Evolutionary conservation across 37 sponge, comb jelly and placozoan genomes (phyloP).

Genomic region (Beroe ovata): DNA sequence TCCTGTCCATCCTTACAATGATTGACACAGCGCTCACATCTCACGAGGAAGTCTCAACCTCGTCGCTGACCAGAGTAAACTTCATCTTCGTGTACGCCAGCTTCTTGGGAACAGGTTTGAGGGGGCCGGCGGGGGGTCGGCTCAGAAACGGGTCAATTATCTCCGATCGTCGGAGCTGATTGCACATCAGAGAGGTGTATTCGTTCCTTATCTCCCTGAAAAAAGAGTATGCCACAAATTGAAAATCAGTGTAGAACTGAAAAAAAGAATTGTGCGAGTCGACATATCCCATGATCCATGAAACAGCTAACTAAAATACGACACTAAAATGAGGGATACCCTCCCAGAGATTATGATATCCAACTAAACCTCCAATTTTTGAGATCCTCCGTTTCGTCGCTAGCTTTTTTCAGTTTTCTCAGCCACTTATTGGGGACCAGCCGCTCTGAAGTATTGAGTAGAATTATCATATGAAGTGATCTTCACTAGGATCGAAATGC

Average conservation of each 20-base stretch:
- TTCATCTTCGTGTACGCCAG: constrained; percentile 66
- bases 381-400: constrained; percentile 51
- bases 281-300: too few relatives aligned
- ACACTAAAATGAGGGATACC: too few relatives aligned
- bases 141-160: constrained; percentile 25
- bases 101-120: constrained; percentile 56
- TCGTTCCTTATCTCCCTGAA: constrained; percentile 60
- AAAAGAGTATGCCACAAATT: too few relatives aligned
- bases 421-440: constrained; percentile 37
- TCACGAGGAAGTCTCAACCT: neutral
- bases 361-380: constrained; percentile 60
- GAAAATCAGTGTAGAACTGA: too few relatives aligned
- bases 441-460: constrained; percentile 56
- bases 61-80: constrained; percentile 31
- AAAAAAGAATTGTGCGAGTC: too few relatives aligned
- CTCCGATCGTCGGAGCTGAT: constrained; percentile 30
- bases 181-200: constrained; percentile 44
- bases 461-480: too few relatives aligned
- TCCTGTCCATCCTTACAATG: too few relatives aligned
- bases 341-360: too few relatives aligned
- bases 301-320: too few relatives aligned
- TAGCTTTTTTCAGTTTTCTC: constrained; percentile 46
- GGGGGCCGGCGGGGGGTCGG: constrained; percentile 26
- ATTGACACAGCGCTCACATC: too few relatives aligned
- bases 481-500: too few relatives aligned